Conservation (phyloP, 1,140 invertebrate species). For the Pseudomyrmex cubaensis region DNA sequence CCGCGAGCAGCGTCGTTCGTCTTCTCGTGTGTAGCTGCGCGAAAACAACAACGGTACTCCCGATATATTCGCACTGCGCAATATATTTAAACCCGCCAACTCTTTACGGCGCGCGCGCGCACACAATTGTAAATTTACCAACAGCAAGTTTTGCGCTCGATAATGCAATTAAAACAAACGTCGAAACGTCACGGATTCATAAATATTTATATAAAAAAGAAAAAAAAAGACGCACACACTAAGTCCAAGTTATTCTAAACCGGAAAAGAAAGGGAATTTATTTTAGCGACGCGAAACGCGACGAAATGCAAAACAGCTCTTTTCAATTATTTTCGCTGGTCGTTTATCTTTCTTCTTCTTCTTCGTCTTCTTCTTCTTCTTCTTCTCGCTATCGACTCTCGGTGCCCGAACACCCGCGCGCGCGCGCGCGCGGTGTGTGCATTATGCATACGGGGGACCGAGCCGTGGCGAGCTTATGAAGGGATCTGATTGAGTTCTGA, state of each 20-base stretch:
- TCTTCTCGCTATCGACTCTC: neutral
- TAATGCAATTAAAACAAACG: too few relatives aligned
- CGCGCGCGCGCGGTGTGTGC: slow-evolving; percentile 67
- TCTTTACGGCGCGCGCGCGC: neutral
- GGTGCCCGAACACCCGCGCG: slow-evolving; percentile 50
- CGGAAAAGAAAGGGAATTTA: too few relatives aligned
- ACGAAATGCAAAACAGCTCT: neutral
- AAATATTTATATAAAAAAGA: too few relatives aligned
- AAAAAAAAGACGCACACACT: too few relatives aligned
- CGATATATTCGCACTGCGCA: slow-evolving; percentile 33
- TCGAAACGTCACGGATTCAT: too few relatives aligned
- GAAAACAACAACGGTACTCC: slow-evolving; percentile 46
- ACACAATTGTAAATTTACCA: too few relatives aligned
- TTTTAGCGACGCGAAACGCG: too few relatives aligned
- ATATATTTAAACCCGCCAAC: slow-evolving; percentile 35
- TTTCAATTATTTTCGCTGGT: slow-evolving; percentile 32
- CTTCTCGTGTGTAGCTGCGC: slow-evolving; percentile 64
- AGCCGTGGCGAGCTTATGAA: slow-evolving; percentile 81
- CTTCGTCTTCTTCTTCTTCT: neutral
- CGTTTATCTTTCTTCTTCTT: neutral
- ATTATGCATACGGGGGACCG: slow-evolving; percentile 82
- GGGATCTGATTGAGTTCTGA: slow-evolving; percentile 85
- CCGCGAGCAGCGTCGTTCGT: slow-evolving; percentile 74
- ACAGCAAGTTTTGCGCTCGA: too few relatives aligned
- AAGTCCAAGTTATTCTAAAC: too few relatives aligned